Conservation (phyloP, 1,140 invertebrate genomes). For the Drosophila takahashii region DNA sequence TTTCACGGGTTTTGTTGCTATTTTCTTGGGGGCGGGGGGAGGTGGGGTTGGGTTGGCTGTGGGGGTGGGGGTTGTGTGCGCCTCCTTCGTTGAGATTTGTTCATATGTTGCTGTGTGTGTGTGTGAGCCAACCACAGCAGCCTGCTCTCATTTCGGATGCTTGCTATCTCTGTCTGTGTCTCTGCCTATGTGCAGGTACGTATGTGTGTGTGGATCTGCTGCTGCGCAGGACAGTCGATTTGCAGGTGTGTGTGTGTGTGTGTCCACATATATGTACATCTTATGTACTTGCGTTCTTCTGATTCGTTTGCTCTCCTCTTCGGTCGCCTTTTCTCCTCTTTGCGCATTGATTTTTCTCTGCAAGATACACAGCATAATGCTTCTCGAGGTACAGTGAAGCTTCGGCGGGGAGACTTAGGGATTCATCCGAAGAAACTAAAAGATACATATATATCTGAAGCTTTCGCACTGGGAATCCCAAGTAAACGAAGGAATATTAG, state of each 20-base stretch:
- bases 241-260: constrained; percentile 12
- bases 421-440: neutral
- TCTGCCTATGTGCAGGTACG: constrained; percentile 5
- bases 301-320: constrained; percentile 71
- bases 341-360: constrained; percentile 77
- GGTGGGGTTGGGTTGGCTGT: constrained; percentile 1
- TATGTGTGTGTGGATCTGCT: constrained; percentile 60
- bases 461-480: neutral
- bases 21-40: neutral
- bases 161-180: constrained; percentile 73
- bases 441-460: neutral
- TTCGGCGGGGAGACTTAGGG: neutral
- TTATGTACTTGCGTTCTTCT: constrained; percentile 77
- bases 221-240: constrained; percentile 75
- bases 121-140: constrained; percentile 74
- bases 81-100: constrained; percentile 52
- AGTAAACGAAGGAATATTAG: neutral
- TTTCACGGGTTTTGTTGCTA: constrained; percentile 40
- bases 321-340: constrained; percentile 29
- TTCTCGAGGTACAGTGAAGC: constrained; percentile 33
- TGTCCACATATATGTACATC: constrained; percentile 48
- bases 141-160: constrained; percentile 64
- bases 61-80: neutral
- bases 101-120: constrained; percentile 17
- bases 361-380: constrained; percentile 73